These are phyloP conservation scores for Podargus strigoides DNA, from an alignment of 2,797 vertebrate species.

Conservation along the genomic window DNA sequence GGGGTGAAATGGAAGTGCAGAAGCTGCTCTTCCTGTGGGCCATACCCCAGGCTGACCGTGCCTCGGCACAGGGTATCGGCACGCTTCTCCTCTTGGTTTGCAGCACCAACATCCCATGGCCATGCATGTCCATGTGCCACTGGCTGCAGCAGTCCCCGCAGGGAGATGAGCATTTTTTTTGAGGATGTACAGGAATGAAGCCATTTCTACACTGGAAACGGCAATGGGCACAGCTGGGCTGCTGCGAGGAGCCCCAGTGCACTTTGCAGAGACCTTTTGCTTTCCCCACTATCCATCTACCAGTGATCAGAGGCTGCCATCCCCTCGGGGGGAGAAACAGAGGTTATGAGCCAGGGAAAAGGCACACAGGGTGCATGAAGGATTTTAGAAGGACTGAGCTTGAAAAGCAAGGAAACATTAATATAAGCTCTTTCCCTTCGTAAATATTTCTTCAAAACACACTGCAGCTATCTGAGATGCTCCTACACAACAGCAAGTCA, in stretches of 20 bases:
- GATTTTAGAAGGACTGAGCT: background rate
- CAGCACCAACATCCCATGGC: background rate
- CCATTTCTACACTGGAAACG: background rate
- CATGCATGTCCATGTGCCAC: accelerated
- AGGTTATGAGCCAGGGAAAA: background rate
- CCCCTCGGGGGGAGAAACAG: background rate
- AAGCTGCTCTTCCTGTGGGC: accelerated
- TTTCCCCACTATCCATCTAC: background rate
- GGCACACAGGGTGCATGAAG: background rate
- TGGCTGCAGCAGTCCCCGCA: accelerated
- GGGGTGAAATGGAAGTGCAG: background rate
- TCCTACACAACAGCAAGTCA: constrained; percentile 4
- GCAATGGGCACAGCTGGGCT: background rate
- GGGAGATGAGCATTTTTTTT: background rate
- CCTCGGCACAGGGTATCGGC: background rate
- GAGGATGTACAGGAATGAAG: background rate
- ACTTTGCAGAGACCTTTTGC: background rate
- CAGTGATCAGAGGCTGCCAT: background rate
- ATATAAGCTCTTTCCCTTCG: background rate
- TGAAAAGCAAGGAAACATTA: background rate
- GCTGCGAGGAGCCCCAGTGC: background rate
- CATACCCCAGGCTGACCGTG: background rate
- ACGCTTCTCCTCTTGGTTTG: accelerated
- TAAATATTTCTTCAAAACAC: constrained; percentile 44
- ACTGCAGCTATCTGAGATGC: background rate